phyloP scores from a whole-genome alignment of 2,113 vertebrate genomes.

The Mellivora capensis region DNA sequence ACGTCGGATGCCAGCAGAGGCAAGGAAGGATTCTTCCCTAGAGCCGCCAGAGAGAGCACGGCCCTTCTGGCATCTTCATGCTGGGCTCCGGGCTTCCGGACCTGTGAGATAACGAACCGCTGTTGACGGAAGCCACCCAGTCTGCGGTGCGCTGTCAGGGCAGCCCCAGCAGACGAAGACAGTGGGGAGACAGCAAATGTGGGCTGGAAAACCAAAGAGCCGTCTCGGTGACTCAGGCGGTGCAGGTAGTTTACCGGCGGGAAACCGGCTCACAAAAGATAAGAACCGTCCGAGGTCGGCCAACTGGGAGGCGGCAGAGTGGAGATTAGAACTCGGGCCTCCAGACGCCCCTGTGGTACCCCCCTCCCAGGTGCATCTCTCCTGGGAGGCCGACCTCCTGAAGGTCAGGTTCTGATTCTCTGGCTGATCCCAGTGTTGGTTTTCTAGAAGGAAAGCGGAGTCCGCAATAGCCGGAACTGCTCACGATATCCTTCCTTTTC shows the following conservation, averaged over 20 bases:
- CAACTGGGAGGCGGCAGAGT: not conserved
- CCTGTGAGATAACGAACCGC: not conserved
- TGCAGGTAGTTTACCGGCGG: not conserved
- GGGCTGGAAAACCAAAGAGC: not conserved
- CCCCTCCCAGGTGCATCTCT: not conserved
- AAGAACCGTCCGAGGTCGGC: not conserved
- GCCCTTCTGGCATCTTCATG: not conserved
- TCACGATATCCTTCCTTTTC: not conserved
- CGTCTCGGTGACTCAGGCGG: rapidly evolving
- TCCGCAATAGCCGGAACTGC: not conserved
- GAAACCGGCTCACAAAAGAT: no score
- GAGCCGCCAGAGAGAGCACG: not conserved
- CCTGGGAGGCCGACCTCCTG: not conserved
- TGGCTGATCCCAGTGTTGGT: not conserved
- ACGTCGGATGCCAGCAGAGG: not conserved
- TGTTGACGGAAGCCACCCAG: not conserved
- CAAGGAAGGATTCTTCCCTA: not conserved
- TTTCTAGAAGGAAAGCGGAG: not conserved
- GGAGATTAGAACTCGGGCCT: not conserved
- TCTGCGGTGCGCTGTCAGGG: no score
- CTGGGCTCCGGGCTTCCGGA: not conserved
- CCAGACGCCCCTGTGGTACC: rapidly evolving
- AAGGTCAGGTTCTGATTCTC: not conserved
- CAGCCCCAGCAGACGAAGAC: not conserved
- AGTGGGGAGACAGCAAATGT: rapidly evolving